Conservation (phyloP, 2,797 vertebrate species). For the Microctenopoma stevenorrisi region DNA sequence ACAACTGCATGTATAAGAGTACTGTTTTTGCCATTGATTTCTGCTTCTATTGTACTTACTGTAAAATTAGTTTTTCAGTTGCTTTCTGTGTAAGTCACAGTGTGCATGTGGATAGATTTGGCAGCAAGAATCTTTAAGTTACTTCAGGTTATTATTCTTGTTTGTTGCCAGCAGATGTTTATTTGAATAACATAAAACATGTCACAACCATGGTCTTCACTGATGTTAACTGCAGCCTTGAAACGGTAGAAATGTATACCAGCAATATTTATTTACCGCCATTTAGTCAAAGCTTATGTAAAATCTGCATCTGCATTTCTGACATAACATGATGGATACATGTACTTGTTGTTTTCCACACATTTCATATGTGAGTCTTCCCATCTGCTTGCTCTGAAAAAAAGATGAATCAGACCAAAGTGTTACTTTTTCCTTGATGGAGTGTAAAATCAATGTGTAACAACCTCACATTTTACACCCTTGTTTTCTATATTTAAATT, state of each 20-base stretch:
- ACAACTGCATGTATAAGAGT: not conserved
- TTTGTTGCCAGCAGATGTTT: constrained; percentile 27
- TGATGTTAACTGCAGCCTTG: constrained; percentile 8
- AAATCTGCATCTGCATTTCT: constrained; percentile 14
- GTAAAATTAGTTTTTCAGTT: constrained; percentile 23
- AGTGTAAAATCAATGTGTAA: not conserved
- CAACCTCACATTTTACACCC: not conserved
- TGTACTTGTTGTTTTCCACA: constrained; percentile 6
- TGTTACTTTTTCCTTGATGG: not conserved
- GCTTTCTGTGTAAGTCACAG: constrained; percentile 16
- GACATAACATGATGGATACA: constrained; percentile 18
- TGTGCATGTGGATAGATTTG: constrained; percentile 25
- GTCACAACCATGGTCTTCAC: not conserved
- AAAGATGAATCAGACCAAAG: constrained; percentile 2
- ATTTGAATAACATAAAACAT: not conserved
- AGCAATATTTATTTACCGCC: not conserved
- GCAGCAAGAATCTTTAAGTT: constrained; percentile 17
- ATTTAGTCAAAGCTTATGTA: constrained; percentile 13
- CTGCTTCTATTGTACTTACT: constrained; percentile 5
- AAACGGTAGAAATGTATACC: constrained; percentile 20
- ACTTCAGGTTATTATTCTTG: constrained; percentile 20
- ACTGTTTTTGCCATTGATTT: not conserved
- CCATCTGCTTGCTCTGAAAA: constrained; percentile 5
- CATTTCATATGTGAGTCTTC: not conserved
- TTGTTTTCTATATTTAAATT: constrained; percentile 23